Percentiles rank a stretch among this genome's conserved stretches.
Conservation (phyloP, 92 coral and sea anemone species). For the Nematostella vectensis region DNA sequence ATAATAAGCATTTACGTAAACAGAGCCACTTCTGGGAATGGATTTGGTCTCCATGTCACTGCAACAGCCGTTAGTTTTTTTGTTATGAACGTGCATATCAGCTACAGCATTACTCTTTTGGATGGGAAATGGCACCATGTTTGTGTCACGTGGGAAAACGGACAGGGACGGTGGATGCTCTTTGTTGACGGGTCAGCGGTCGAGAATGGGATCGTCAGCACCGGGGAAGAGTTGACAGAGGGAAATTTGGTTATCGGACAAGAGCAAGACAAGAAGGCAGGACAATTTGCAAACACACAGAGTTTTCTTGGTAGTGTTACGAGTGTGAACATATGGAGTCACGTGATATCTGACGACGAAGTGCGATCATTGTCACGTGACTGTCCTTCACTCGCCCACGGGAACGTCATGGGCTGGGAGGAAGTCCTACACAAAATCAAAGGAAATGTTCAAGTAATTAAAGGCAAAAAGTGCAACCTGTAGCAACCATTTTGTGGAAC, state of each 20-base stretch:
- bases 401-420: background rate
- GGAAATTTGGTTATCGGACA: background rate
- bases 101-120: background rate
- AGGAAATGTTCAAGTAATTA: background rate
- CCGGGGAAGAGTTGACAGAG: no score
- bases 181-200: no score
- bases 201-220: no score
- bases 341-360: background rate
- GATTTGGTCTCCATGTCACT: no score
- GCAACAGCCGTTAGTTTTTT: no score
- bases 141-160: constrained; percentile 4
- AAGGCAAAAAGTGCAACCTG: no score
- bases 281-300: background rate
- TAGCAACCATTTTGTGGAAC: no score
- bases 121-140: constrained; percentile 6
- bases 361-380: background rate
- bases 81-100: background rate
- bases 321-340: background rate
- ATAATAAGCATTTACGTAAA: no score
- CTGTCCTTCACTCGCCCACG: background rate
- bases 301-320: background rate
- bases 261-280: background rate
- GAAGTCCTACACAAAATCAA: no score
- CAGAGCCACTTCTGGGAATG: no score
- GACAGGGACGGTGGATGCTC: background rate